These are phyloP conservation scores for Amitus sp. DNA, from an alignment of 2,888 invertebrate genomes.

Conservation along the genomic window DNA sequence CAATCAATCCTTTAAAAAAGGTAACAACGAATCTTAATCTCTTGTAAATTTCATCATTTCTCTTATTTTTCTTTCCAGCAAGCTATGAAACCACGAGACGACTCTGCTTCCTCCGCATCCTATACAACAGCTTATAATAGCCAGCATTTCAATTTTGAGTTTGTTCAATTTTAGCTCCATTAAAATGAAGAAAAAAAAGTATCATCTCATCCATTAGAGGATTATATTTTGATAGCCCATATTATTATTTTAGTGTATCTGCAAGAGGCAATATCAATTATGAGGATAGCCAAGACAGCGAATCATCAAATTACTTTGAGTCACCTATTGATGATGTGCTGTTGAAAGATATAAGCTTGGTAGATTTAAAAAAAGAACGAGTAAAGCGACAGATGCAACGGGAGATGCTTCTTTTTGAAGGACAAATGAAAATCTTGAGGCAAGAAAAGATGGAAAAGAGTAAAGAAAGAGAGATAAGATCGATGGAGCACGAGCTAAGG, in stretches of 20 bases:
- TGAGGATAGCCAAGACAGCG: background rate
- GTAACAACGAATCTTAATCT: no score
- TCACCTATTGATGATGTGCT: background rate
- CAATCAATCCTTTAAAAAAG: no score
- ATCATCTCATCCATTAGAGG: no score
- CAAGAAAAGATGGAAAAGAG: slow-evolving; percentile 14
- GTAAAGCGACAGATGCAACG: slow-evolving; percentile 23
- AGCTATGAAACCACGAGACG: no score
- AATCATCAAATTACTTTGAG: background rate
- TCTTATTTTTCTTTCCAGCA: background rate
- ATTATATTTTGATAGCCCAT: no score
- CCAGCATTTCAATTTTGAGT: background rate
- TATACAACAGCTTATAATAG: background rate
- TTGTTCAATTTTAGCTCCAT: no score
- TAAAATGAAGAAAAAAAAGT: no score
- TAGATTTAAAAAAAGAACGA: slow-evolving; percentile 24
- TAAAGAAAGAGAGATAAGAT: slow-evolving; percentile 19
- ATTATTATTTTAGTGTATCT: background rate
- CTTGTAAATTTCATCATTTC: no score
- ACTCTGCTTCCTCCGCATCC: no score
- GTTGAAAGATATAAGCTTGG: slow-evolving; percentile 5
- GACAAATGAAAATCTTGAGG: slow-evolving; percentile 24
- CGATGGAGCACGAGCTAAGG: slow-evolving; percentile 12
- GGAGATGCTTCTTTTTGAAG: slow-evolving; percentile 24
- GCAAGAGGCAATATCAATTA: background rate